Evolutionary conservation across 1,140 invertebrate genomes (phyloP), one percentile per base, ranked within the genome.

Genomic region (Thalassaphorura encarpata): DNA sequence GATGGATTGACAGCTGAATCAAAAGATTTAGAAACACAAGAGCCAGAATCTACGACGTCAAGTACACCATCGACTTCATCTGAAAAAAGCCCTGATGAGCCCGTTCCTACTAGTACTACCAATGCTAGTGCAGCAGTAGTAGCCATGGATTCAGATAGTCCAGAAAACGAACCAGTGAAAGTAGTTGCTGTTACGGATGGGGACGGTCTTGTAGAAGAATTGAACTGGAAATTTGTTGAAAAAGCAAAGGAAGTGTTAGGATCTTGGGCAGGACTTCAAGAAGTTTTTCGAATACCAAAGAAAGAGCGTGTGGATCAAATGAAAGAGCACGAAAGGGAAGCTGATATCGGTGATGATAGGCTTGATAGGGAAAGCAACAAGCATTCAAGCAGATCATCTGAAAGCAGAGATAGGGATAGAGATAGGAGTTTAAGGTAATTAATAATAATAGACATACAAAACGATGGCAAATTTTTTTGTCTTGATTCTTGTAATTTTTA

Each of bases 231-330:
- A 23, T 64, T 66, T 57, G 52, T 65, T 6, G 76, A 80, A 36
- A 67, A 86, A 16, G 83, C 84, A 6, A 72, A 71, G 16, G 79
- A 80, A 63, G 70, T 91, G 19, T 63, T 91, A 39, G 76, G 80
- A 19, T 74, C 80, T 42, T 94, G 89, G 89, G 78, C 80, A 3
- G 80, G 78, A 66, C 74, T 94, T 15, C 89, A 90, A 73, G 87
- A 92, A 73, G 81, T 87, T 21, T 97, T 93, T 68, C 81, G 88
- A 70, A 97, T 97, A 67, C 94, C 94, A 11, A 95, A 95, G 71
- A 92, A 93, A 65, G 87, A 95, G 67, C 78, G 89, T 45, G 84
- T 92, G 43, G 85, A 92, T 68, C 85, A 89, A 70, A 89, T 91
- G 85, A 89, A 90, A 68, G 87, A 92, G 67, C 89, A 93, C 67